These are phyloP conservation scores for Pipistrellus nathusii DNA, from an alignment of 2,797 vertebrate genomes.

Conservation along the genomic window DNA sequence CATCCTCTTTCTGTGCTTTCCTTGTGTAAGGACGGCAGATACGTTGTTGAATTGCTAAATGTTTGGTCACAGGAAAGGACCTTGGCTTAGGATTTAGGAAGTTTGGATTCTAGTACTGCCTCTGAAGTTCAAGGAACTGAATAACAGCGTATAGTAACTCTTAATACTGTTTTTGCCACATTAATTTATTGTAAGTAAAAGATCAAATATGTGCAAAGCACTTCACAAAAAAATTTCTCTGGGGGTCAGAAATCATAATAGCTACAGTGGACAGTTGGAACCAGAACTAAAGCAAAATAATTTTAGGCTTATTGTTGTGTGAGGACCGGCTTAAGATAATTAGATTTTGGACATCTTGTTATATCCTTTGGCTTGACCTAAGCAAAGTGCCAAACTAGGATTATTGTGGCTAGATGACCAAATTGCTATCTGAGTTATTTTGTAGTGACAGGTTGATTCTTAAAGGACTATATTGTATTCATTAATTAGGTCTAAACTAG, in stretches of 20 bases:
- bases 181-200: constrained; percentile 42
- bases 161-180: constrained; percentile 27
- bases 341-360: constrained; percentile 8
- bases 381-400: background rate
- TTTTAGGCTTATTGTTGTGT: constrained; percentile 12
- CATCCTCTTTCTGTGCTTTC: constrained; percentile 49
- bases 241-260: constrained; percentile 5
- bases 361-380: background rate
- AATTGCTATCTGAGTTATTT: background rate
- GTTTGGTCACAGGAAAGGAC: constrained; percentile 2
- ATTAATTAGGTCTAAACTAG: background rate
- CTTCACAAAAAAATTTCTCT: constrained; percentile 21
- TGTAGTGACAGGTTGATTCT: constrained; percentile 1
- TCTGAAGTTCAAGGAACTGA: constrained; percentile 65
- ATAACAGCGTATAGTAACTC: background rate
- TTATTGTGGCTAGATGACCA: background rate
- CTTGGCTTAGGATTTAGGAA: constrained; percentile 69
- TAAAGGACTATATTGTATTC: background rate
- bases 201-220: constrained; percentile 11
- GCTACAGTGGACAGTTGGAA: constrained; percentile 31
- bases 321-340: constrained; percentile 48
- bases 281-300: constrained; percentile 57
- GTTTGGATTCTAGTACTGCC: constrained; percentile 53
- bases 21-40: constrained; percentile 55
- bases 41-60: constrained; percentile 56